Percentiles rank a stretch among this genome's conserved stretches.
These are phyloP conservation scores for Dryobotodes eremita DNA, from an alignment of 2,888 invertebrate genomes.

Conservation along the genomic window DNA sequence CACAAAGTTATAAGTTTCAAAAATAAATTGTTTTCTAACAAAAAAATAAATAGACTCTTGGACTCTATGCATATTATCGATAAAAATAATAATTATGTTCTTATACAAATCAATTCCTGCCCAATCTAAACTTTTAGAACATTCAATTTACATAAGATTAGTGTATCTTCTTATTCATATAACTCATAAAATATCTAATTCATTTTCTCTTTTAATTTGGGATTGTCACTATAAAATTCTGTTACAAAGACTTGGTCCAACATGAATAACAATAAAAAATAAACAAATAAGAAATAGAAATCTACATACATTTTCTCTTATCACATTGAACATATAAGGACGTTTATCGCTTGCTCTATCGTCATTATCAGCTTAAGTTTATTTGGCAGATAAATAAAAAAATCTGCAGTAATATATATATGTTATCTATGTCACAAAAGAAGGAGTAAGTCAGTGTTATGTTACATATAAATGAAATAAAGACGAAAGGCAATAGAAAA, in stretches of 20 bases:
- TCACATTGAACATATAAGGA: constrained; percentile 45
- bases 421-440: constrained; percentile 13
- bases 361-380: constrained; percentile 43
- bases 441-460: constrained; percentile 2
- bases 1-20: constrained; percentile 34
- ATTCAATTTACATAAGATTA: constrained; percentile 12
- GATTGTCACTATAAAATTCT: neutral
- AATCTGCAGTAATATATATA: constrained; percentile 17
- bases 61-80: constrained; percentile 5
- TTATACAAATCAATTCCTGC: constrained; percentile 11
- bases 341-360: constrained; percentile 37
- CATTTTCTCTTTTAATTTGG: neutral
- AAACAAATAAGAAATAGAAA: constrained; percentile 42
- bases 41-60: constrained; percentile 49
- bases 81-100: neutral
- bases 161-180: neutral
- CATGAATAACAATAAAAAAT: constrained; percentile 49
- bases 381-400: constrained; percentile 42
- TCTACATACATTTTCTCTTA: constrained; percentile 47
- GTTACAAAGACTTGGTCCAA: constrained; percentile 29
- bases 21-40: constrained; percentile 27
- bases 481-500: constrained; percentile 12
- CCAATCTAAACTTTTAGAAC: constrained; percentile 16
- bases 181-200: neutral
- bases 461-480: neutral